Percentiles rank a stretch among this genome's conserved stretches.
Conservation (phyloP, 2,113 vertebrate genomes). For the Prionailurus bengalensis region DNA sequence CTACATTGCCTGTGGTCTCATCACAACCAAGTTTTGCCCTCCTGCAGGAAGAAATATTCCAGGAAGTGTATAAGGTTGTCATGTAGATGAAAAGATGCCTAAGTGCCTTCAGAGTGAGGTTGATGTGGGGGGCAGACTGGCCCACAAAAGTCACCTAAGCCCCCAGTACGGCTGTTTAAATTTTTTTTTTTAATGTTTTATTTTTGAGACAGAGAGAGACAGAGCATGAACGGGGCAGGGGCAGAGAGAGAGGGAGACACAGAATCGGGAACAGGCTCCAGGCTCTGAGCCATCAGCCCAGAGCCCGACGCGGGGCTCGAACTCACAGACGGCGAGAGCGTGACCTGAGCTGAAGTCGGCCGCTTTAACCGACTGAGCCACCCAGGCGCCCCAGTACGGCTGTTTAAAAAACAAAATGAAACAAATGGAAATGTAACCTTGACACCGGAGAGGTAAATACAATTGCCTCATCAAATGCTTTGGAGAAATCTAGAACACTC, state of each 20-base stretch:
- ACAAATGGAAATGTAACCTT: neutral
- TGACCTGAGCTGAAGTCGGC: no score
- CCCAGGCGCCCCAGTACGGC: neutral
- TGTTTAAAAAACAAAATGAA: constrained; percentile 3
- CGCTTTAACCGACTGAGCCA: no score
- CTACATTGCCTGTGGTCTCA: neutral
- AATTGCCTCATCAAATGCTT: neutral
- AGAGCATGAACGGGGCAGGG: no score
- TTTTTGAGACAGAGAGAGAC: no score
- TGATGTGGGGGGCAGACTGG: neutral
- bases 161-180: neutral
- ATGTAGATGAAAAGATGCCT: neutral
- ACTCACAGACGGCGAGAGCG: no score
- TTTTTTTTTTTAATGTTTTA: no score
- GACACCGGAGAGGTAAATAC: neutral
- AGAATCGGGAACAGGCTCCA: no score
- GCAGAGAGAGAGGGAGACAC: no score
- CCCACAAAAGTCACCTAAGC: neutral
- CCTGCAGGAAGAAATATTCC: neutral
- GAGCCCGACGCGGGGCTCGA: no score
- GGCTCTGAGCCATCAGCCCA: no score
- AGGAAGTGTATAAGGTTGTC: neutral
- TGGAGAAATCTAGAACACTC: neutral
- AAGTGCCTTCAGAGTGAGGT: neutral
- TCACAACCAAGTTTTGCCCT: neutral